Evolutionary conservation across 1,140 invertebrate genomes (phyloP).

Genomic region (Eulimnadia texana): DNA sequence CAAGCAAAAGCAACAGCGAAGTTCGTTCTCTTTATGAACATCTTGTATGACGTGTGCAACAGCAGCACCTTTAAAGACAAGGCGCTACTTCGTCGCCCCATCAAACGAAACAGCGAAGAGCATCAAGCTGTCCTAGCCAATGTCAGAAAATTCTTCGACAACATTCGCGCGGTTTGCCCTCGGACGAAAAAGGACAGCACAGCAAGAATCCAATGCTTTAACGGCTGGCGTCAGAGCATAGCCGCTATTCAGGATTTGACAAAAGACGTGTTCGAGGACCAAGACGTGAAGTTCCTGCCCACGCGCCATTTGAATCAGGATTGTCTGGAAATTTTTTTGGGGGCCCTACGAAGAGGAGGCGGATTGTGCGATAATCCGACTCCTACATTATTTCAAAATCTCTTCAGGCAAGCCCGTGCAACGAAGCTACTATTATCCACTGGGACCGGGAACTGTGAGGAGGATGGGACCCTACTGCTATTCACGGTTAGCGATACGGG

Average conservation of each 20-base stretch:
- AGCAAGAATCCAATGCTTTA: neutral
- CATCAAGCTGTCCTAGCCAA: neutral
- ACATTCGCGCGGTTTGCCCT: neutral
- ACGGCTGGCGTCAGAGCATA: neutral
- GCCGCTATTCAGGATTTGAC: neutral
- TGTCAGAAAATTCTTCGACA: neutral
- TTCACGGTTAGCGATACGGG: too few species aligned
- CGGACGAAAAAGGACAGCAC: neutral
- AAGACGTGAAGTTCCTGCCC: neutral
- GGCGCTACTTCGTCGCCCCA: neutral
- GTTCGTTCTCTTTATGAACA: neutral
- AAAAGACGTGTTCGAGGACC: neutral
- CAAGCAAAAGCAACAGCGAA: neutral
- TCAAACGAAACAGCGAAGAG: neutral
- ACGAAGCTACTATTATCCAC: neutral
- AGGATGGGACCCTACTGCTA: neutral
- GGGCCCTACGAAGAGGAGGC: neutral
- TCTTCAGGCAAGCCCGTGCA: neutral
- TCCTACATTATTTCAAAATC: neutral
- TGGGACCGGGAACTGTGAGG: neutral
- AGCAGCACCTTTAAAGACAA: neutral
- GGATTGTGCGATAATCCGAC: neutral
- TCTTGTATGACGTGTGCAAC: neutral
- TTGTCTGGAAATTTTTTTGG: slow-evolving; percentile 4
- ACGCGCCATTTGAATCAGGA: neutral